phyloP scores from a whole-genome alignment of 2,113 vertebrate species.

The Grantiella picta region DNA sequence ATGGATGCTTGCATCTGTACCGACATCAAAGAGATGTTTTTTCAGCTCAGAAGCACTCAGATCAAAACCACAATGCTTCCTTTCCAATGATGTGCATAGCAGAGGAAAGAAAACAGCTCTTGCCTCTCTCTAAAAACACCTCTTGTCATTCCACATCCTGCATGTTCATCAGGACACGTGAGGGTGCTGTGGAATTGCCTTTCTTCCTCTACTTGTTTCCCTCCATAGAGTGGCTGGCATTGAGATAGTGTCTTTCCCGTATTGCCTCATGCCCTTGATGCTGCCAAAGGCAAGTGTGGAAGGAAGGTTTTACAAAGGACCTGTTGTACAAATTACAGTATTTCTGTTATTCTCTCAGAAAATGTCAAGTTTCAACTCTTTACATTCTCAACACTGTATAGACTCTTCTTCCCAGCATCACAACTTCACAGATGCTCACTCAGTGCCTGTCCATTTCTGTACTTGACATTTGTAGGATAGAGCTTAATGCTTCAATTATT shows the following conservation, averaged over 20 bases:
- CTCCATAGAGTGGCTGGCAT: not conserved
- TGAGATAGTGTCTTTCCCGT: not conserved
- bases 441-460: not conserved
- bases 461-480: not conserved
- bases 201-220: not conserved
- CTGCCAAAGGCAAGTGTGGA: not conserved
- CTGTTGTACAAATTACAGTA: fast-evolving
- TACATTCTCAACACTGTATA: not conserved
- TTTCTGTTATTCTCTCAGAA: not conserved
- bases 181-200: not conserved
- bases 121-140: not conserved
- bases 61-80: not conserved
- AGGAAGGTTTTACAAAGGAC: not conserved
- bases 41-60: not conserved
- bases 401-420: not conserved
- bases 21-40: not conserved
- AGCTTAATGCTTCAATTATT: not conserved
- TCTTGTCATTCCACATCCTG: not conserved
- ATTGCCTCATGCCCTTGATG: not conserved
- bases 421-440: not conserved
- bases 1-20: not conserved
- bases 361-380: not conserved
- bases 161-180: not conserved
- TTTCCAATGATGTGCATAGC: not conserved
- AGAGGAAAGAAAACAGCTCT: not conserved